Evolutionary conservation across 2,113 vertebrate species (phyloP).

Genomic region (Megaleporinus macrocephalus): DNA sequence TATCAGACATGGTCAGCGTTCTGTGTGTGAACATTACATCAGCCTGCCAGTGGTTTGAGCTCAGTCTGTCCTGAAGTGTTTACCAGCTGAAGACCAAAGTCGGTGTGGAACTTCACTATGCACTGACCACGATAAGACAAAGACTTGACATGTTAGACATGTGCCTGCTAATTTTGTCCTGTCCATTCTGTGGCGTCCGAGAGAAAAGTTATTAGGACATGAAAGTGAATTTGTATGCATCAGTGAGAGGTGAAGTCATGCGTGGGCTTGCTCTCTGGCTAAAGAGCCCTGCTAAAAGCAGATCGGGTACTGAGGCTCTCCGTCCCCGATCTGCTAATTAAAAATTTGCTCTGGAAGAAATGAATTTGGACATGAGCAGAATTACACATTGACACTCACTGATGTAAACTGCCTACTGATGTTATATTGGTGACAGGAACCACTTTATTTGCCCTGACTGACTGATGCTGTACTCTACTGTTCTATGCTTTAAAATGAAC

Average conservation of each 20-base stretch:
- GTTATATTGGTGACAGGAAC: not conserved
- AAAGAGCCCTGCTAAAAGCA: constrained; percentile 29
- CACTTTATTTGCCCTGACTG: too few species aligned
- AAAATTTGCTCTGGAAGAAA: constrained; percentile 33
- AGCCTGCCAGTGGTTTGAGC: too few species aligned
- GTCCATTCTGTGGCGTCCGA: constrained; percentile 12
- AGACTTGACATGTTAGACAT: not conserved
- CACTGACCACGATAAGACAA: not conserved
- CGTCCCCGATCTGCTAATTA: too few species aligned
- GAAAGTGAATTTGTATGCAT: constrained; percentile 56
- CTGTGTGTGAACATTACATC: too few species aligned
- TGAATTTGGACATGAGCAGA: not conserved
- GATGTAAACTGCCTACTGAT: not conserved
- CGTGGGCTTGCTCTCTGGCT: constrained; percentile 9
- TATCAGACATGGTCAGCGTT: not conserved
- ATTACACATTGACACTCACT: not conserved
- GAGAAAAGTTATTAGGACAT: constrained; percentile 54
- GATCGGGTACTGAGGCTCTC: not conserved
- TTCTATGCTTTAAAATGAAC: too few species aligned
- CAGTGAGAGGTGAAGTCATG: constrained; percentile 44
- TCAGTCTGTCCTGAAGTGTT: not conserved
- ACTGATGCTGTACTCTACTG: too few species aligned
- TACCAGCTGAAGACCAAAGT: not conserved
- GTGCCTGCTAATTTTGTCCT: not conserved
- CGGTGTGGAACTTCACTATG: not conserved